Conservation (phyloP, 1,140 invertebrate species). For the Dryas iulia region DNA sequence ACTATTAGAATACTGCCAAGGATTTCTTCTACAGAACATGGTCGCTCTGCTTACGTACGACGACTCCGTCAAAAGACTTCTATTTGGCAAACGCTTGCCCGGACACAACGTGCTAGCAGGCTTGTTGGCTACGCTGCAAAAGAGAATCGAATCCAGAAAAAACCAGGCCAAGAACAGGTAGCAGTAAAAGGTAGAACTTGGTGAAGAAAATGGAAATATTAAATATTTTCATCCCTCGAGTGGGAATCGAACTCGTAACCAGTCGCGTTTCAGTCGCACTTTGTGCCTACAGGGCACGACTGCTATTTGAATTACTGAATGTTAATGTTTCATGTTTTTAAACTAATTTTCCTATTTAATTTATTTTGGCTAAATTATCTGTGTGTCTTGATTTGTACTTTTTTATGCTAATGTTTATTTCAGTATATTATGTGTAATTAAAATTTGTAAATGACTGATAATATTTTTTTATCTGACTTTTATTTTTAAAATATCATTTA, state of each 20-base stretch:
- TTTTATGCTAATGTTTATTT: background rate
- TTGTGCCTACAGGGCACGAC: too few relatives aligned
- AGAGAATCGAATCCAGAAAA: conserved; percentile 86
- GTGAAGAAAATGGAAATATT: too few relatives aligned
- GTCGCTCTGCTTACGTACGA: conserved; percentile 94
- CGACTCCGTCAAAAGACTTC: conserved; percentile 92
- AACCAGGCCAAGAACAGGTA: conserved; percentile 66
- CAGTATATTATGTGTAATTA: background rate
- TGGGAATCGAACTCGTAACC: too few relatives aligned
- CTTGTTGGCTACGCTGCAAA: conserved; percentile 89
- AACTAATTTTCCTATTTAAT: background rate
- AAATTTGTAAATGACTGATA: background rate
- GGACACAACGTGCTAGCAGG: conserved; percentile 94
- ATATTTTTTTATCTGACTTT: background rate
- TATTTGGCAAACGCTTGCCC: conserved; percentile 93
- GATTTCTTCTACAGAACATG: conserved; percentile 95
- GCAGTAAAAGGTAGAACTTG: conserved; percentile 33
- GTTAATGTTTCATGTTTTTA: too few relatives aligned
- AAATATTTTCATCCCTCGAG: too few relatives aligned
- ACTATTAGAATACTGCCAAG: conserved; percentile 93
- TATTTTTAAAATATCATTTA: background rate
- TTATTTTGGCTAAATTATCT: conserved; percentile 2
- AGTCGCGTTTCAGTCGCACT: too few relatives aligned
- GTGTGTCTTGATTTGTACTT: background rate
- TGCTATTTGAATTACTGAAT: too few relatives aligned